Evolutionary conservation across 1,140 invertebrate species (phyloP).

Genomic region (Calliopsis andreniformis): DNA sequence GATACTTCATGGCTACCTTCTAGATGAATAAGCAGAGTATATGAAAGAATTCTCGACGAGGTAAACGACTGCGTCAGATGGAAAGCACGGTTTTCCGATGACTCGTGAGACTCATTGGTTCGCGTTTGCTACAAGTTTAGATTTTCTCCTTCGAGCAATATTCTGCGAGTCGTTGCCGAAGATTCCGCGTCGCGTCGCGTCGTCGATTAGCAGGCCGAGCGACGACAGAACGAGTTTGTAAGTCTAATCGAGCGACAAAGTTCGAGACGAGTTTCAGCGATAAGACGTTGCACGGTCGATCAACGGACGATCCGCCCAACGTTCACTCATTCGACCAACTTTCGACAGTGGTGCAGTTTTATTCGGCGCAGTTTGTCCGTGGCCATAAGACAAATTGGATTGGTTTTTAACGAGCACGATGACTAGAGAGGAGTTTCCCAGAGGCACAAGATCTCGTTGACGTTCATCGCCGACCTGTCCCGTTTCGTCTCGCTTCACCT

Average conservation of each 20-base stretch:
- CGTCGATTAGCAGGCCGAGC: slow-evolving; percentile 46
- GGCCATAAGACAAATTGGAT: slow-evolving; percentile 60
- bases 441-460: not conserved
- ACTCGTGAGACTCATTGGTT: too few relatives aligned
- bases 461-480: not conserved
- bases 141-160: too few relatives aligned
- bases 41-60: not conserved
- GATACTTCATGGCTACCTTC: not conserved
- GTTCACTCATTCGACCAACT: slow-evolving; percentile 23
- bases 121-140: too few relatives aligned
- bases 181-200: slow-evolving; percentile 10
- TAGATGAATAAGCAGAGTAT: not conserved
- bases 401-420: slow-evolving; percentile 62
- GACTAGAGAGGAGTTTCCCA: slow-evolving; percentile 21
- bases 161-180: not conserved
- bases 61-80: too few relatives aligned
- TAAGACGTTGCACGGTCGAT: slow-evolving; percentile 51
- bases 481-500: too few relatives aligned
- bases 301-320: not conserved
- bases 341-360: slow-evolving; percentile 37
- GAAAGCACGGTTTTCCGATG: too few relatives aligned
- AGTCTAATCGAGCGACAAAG: slow-evolving; percentile 53
- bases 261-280: slow-evolving; percentile 36
- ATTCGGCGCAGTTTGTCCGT: slow-evolving; percentile 18
- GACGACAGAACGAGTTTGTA: slow-evolving; percentile 31